These are phyloP conservation scores for Progne subis DNA, from an alignment of 2,113 vertebrate species.

Conservation along the genomic window DNA sequence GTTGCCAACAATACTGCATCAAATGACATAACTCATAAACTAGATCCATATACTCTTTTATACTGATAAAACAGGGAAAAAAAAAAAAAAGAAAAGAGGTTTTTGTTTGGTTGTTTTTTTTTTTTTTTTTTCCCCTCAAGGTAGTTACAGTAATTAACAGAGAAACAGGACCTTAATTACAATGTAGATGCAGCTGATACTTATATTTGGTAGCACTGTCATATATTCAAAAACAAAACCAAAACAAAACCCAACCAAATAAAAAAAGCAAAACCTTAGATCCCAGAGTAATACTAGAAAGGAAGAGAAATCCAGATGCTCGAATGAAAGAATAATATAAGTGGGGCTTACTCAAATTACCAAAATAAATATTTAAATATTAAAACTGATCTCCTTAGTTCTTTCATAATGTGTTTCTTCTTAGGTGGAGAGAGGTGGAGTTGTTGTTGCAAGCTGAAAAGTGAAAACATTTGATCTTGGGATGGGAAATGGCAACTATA, in stretches of 20 bases:
- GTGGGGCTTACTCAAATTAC: neutral
- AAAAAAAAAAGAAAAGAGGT: neutral
- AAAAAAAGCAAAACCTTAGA: neutral
- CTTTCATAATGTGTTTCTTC: neutral
- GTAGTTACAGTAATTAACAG: conserved; percentile 38
- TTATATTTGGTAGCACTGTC: conserved; percentile 43
- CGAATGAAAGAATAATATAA: neutral
- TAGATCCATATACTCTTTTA: neutral
- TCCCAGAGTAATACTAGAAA: neutral
- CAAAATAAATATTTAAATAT: neutral
- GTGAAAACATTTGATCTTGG: conserved; percentile 39
- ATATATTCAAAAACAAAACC: neutral
- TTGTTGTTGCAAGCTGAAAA: conserved; percentile 14
- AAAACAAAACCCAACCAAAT: neutral
- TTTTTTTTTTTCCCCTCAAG: neutral
- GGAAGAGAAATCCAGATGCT: neutral
- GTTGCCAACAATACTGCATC: neutral
- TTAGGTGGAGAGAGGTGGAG: neutral
- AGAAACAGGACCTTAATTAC: conserved; percentile 57
- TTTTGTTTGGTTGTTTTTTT: neutral
- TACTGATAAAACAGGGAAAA: neutral
- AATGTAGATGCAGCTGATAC: conserved; percentile 19
- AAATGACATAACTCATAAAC: neutral
- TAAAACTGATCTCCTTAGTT: conserved; percentile 19
- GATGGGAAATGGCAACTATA: conserved; percentile 28